phyloP scores from a whole-genome alignment of 2,113 vertebrate genomes.

The Hippocampus zosterae region DNA sequence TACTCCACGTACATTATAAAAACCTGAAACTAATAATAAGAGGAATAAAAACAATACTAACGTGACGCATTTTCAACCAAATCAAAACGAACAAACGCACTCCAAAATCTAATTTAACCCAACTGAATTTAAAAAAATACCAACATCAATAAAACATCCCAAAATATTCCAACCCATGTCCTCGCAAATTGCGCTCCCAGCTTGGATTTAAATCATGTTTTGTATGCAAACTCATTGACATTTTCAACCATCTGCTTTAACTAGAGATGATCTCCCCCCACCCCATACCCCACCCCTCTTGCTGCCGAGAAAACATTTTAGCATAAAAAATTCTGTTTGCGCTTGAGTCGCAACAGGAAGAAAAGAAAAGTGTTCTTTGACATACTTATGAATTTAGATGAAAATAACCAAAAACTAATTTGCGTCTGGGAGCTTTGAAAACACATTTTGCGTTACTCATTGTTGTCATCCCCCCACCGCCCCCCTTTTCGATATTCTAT shows the following conservation, averaged over 20 bases:
- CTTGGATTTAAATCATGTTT: background rate
- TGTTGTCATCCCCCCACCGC: too few relatives aligned
- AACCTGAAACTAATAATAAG: too few relatives aligned
- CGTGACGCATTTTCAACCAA: too few relatives aligned
- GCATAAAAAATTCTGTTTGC: background rate
- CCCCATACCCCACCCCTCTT: too few relatives aligned
- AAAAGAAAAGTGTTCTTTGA: conserved; percentile 5
- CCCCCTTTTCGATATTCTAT: background rate
- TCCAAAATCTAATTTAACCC: too few relatives aligned
- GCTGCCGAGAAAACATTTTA: background rate
- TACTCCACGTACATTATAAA: too few relatives aligned
- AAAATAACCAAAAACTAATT: conserved; percentile 14
- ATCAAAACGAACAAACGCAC: too few relatives aligned
- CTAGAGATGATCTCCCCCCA: background rate
- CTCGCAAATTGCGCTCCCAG: too few relatives aligned
- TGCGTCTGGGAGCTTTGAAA: conserved; percentile 28
- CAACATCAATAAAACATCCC: too few relatives aligned
- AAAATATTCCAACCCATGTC: too few relatives aligned
- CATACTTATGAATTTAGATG: conserved; percentile 17
- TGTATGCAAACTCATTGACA: background rate
- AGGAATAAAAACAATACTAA: too few relatives aligned
- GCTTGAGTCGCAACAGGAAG: background rate
- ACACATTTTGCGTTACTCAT: background rate
- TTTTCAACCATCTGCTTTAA: background rate
- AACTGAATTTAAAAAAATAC: too few relatives aligned